Evolutionary conservation across 2,888 invertebrate genomes (phyloP), one percentile per base, ranked within the genome.

Genomic region (Epinotia brunnichana): DNA sequence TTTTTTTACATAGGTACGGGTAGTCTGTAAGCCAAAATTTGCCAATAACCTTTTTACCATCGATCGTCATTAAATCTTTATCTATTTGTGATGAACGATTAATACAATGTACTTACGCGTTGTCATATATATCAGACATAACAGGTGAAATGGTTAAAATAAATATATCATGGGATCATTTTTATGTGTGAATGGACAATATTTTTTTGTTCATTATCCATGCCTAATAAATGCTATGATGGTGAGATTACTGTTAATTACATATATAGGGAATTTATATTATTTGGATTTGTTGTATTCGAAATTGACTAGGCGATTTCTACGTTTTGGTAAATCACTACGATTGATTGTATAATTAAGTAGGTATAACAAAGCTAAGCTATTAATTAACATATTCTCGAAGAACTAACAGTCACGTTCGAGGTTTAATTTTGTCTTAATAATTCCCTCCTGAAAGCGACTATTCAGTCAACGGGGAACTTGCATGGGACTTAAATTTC

Each of bases 281-380:
- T 9, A n/a, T n/a, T n/a, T n/a, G n/a, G n/a, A n/a, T n/a, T n/a
- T n/a, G n/a, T n/a, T n/a, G 44, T 59, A 63, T 21, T 19, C 17
- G 24, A 69, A 54, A 59, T 53, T 73, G 74, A 75, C 74, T 75
- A 75, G 74, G 74, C 53, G 19, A 17, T 73, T 60, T 54, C 70
- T 70, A 73, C 57, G 61, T 70, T 74, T 75, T 75, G 74, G 74
- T 53, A 62, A 73, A 24, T 41, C 56, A 19, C 39, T 57, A 48
- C 53, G 59, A 66, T 66, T 57, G 56, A 66, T 35, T 54, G 60
- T 41, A 48, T 57, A 48, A 60, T 39, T 64, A 29, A 29, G 7
- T 24, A 29, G 7, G 29, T 35, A 44, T 61, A 61, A 67, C 39
- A 74, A 66, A 54, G 48, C 66, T 71, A 61, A 61, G 13, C 5